Percentiles rank a stretch among this genome's conserved stretches.
Evolutionary conservation across 2,113 vertebrate species (phyloP).

Genomic region (Myiagra hebetior): DNA sequence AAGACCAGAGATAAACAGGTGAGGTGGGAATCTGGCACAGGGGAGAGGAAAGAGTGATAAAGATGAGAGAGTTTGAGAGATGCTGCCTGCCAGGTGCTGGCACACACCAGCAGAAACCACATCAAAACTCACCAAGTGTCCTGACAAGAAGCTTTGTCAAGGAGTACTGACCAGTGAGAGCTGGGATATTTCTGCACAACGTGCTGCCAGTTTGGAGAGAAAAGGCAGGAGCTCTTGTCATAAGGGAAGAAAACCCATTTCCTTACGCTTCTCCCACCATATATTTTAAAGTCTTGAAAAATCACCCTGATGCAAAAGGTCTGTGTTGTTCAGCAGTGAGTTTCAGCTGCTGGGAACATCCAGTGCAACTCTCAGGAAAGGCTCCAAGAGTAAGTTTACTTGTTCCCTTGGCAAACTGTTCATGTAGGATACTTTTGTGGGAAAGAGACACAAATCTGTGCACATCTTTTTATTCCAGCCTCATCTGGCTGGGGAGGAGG

Average conservation of each 20-base stretch:
- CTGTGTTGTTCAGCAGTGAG: background rate
- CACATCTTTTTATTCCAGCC: background rate
- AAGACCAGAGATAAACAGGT: background rate
- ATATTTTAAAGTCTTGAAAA: background rate
- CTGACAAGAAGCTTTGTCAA: background rate
- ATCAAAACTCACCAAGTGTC: background rate
- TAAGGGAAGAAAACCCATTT: background rate
- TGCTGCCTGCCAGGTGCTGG: background rate
- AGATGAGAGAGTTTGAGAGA: background rate
- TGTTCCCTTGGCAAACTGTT: background rate
- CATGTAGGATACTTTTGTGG: background rate
- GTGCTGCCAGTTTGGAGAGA: background rate
- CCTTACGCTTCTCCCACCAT: rapidly evolving
- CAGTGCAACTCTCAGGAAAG: background rate
- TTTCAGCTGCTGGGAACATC: background rate
- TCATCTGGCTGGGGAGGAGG: background rate
- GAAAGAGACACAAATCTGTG: background rate
- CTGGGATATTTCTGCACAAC: background rate
- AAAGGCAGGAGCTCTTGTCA: background rate
- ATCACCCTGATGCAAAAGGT: background rate
- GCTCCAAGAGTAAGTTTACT: background rate
- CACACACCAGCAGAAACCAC: background rate
- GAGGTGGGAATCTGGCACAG: background rate
- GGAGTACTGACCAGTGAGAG: background rate
- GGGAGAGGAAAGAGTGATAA: background rate